Evolutionary conservation across 2,797 vertebrate genomes (phyloP).

Genomic region (Syngnathus acus): DNA sequence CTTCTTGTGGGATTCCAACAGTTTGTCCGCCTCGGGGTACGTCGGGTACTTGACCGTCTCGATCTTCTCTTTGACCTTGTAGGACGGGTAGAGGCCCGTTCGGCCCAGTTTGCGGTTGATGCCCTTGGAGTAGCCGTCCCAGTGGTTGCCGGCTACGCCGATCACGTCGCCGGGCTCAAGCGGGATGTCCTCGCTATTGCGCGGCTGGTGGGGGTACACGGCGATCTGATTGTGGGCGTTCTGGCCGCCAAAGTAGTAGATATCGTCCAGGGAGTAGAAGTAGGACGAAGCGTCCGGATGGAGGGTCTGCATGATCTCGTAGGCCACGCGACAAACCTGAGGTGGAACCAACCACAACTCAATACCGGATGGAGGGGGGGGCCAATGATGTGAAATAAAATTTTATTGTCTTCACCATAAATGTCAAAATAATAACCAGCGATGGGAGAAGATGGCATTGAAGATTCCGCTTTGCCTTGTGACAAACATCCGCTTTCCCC

Average conservation of each 20-base stretch:
- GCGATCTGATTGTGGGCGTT: conserved; percentile 98
- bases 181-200: conserved; percentile 86
- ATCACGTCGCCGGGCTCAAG: conserved; percentile 94
- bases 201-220: conserved; percentile 86
- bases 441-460: no score
- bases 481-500: no score
- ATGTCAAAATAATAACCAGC: no score
- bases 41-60: conserved; percentile 96
- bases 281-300: conserved; percentile 92
- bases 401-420: no score
- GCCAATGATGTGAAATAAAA: no score
- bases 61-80: conserved; percentile 96
- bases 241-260: conserved; percentile 98
- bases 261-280: conserved; percentile 96
- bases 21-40: conserved; percentile 92
- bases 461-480: no score
- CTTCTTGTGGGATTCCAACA: conserved; percentile 59
- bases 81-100: conserved; percentile 95
- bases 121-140: conserved; percentile 98
- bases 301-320: conserved; percentile 97
- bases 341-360: background rate
- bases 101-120: conserved; percentile 92
- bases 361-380: no score
- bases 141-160: conserved; percentile 96
- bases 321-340: conserved; percentile 96